Percentiles rank a stretch among this genome's conserved stretches.
phyloP scores from a whole-genome alignment of 2,797 vertebrate species.

The Pogonophryne albipinna region DNA sequence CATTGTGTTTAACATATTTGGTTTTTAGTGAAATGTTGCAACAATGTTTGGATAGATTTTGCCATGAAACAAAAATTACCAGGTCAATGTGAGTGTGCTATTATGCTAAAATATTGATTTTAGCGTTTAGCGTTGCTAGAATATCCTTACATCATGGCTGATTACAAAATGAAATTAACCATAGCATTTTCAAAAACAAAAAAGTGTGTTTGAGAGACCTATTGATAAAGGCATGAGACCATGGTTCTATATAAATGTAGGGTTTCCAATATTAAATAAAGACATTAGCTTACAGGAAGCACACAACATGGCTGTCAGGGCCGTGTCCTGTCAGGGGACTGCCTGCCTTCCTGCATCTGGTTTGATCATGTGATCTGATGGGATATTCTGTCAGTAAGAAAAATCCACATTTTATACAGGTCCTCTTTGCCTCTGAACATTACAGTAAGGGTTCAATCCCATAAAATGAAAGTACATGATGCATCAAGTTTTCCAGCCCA shows the following conservation, averaged over 20 bases:
- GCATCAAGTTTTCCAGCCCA: not conserved
- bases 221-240: no score
- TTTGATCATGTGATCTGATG: not conserved
- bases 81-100: not conserved
- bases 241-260: no score
- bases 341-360: not conserved
- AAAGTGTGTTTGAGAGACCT: no score
- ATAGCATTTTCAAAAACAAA: no score
- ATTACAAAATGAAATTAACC: no score
- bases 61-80: not conserved
- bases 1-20: fast-evolving
- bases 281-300: no score
- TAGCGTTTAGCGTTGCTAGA: not conserved
- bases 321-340: not conserved
- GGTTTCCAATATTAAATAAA: no score
- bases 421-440: not conserved
- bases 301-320: no score
- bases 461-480: not conserved
- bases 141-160: not conserved
- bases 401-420: not conserved
- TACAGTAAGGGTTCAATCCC: not conserved
- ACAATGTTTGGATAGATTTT: not conserved
- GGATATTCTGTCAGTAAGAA: no score
- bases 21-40: not conserved
- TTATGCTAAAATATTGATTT: not conserved